A percentile compares a stretch with the other conserved stretches of the same genome.
Evolutionary conservation across 2,113 vertebrate genomes (phyloP).

Genomic region (rabbit (Oryctolagus cuniculus)): mOryCun1.1 NC_091443.1:53037501-53038000

Average conservation of each 20-base stretch:
- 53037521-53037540: background rate
- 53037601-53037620: slow-evolving; percentile 46
- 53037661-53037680: slow-evolving; percentile 5
- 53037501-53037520: no score
- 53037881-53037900: background rate
- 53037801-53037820: accelerated
- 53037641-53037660: slow-evolving; percentile 1
- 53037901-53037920: background rate
- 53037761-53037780: background rate
- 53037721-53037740: background rate
- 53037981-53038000: background rate
- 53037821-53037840: background rate
- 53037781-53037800: background rate
- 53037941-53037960: background rate
- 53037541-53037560: background rate
- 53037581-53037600: background rate
- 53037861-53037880: background rate
- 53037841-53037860: accelerated
- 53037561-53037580: background rate
- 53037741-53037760: background rate
- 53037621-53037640: background rate
- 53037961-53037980: background rate
- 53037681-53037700: background rate
- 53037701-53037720: slow-evolving; percentile 10
- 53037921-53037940: background rate